A percentile compares a stretch with the other conserved stretches of the same genome.
Evolutionary conservation across 2,797 vertebrate species (phyloP).

Genomic region (Danio tinwini): DNA sequence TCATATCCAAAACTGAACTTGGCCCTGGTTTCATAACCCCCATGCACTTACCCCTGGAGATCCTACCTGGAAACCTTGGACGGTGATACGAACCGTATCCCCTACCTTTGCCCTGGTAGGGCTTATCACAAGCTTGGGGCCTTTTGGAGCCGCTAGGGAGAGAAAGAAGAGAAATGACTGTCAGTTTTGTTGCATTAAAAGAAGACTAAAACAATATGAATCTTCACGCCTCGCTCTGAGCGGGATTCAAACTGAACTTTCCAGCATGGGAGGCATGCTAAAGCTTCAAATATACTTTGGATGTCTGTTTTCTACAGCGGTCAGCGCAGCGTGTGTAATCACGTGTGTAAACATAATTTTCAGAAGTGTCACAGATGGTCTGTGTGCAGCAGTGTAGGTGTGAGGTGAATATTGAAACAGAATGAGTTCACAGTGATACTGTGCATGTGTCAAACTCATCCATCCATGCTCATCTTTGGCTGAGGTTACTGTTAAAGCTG

Average conservation of each 20-base stretch:
- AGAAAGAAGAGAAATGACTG: slow-evolving; percentile 40
- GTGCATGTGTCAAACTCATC: too few relatives aligned
- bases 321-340: too few relatives aligned
- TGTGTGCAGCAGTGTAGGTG: too few relatives aligned
- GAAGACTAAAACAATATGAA: slow-evolving; percentile 47
- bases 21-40: slow-evolving; percentile 58
- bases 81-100: slow-evolving; percentile 93
- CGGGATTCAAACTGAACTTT: neutral
- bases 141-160: slow-evolving; percentile 90
- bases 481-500: too few relatives aligned
- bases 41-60: slow-evolving; percentile 74
- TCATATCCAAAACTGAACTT: slow-evolving; percentile 52
- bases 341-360: too few relatives aligned
- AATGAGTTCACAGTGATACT: neutral
- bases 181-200: slow-evolving; percentile 11
- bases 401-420: neutral
- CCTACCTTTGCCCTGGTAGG: slow-evolving; percentile 91
- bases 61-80: slow-evolving; percentile 96
- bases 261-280: neutral
- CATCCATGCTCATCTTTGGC: too few relatives aligned
- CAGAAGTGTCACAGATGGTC: too few relatives aligned
- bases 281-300: too few relatives aligned
- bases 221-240: neutral
- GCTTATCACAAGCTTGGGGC: slow-evolving; percentile 90
- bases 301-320: too few relatives aligned